A percentile compares a stretch with the other conserved stretches of the same genome.
These are phyloP conservation scores for Ammospiza maritima DNA, from an alignment of 2,797 vertebrate species.

Conservation along the genomic window DNA sequence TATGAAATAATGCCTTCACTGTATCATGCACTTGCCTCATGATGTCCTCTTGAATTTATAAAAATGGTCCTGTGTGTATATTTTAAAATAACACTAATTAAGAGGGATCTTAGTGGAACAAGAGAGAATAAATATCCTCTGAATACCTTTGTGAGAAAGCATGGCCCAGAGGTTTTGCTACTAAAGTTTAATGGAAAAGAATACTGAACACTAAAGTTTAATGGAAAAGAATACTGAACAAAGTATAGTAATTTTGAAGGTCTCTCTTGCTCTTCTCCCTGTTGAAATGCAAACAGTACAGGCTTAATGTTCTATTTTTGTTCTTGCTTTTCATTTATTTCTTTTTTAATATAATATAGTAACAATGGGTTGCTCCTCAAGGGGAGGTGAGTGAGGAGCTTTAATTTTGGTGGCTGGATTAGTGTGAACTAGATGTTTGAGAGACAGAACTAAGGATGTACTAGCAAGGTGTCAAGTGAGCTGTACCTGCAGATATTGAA, in stretches of 20 bases:
- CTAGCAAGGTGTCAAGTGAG: neutral
- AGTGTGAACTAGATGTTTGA: neutral
- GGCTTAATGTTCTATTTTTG: neutral
- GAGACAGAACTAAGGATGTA: neutral
- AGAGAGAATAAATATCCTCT: neutral
- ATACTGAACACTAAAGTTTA: neutral
- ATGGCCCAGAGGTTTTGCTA: neutral
- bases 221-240: neutral
- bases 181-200: neutral
- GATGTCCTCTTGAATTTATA: neutral
- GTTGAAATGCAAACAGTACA: neutral
- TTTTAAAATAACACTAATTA: conserved; percentile 22
- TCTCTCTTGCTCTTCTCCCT: neutral
- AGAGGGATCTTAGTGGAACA: neutral
- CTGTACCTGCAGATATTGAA: neutral
- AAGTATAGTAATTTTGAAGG: neutral
- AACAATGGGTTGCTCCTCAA: neutral
- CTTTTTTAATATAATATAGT: neutral
- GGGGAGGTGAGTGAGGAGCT: neutral
- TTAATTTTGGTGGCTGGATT: neutral
- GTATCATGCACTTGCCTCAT: neutral
- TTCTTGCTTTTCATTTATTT: neutral
- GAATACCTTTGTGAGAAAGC: conserved; percentile 4
- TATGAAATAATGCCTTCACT: neutral
- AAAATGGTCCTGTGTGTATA: neutral